Base-by-base conservation (phyloP, 1,140 invertebrate genomes). In the Gonioctena quinquepunctata region DNA sequence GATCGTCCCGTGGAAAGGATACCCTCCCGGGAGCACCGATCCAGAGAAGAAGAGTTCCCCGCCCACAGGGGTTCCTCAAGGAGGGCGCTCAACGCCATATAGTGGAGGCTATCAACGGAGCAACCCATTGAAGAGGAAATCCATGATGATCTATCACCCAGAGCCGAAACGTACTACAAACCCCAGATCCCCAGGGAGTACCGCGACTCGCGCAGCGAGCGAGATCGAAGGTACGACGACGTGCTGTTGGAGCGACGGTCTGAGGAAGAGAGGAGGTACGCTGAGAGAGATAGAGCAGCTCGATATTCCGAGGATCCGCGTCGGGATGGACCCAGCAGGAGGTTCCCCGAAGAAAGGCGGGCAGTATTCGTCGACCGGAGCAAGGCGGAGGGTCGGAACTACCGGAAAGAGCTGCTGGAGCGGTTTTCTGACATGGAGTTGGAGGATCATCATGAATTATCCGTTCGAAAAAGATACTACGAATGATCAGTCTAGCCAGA, bases 51-150 rank as follows among this genome's bases (percentile, higher is more conserved):
- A 52, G 85, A 87, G 22, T 84, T 86, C 74, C 82, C 84, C 7
- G 80, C 84, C 16, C 85, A 87, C 75, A 80, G 83, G 68, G 81
- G 84, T 22, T 82, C 85, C 13, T 86, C 86, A 21, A 80, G 86
- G 62, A 78, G 85, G 66, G 84, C 84, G 26, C 81, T 87, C 26
- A 87, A 87, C 75, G 86, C 84, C 76, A 85, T 86, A 76, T 86
- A 85, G 84, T 84, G 81, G 81, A 81, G 81, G 80, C 80, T 83
- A 74, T 80, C 81, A 80, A 81, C 81, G 81, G 81, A 83, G 68
- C 80, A 82, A 68, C 80, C 81, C 70, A 83, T 83, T 81, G 81
- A 82, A 81, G 81, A 83, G 72, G 81, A 83, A 73, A 69, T 82
- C 68, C 77, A 80, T 72, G 79, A 79, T 75, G 81, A 81, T 22